Conservation (phyloP, 2,113 vertebrate genomes). For the Pholis gunnellus region DNA sequence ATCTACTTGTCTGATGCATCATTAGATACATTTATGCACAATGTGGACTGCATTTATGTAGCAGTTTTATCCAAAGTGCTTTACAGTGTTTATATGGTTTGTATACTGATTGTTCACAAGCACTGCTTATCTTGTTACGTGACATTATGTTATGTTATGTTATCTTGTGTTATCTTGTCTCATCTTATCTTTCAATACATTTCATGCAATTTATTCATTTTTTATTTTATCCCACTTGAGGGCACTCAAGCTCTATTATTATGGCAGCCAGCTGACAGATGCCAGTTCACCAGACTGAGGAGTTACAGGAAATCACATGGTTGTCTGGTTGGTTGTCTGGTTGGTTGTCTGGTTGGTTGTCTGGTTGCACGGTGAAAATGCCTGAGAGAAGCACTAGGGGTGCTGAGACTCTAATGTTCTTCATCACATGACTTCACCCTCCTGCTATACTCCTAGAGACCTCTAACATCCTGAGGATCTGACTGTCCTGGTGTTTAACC, state of each 20-base stretch:
- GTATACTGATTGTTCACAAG: background rate
- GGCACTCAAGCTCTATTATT: constrained; percentile 19
- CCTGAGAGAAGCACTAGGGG: background rate
- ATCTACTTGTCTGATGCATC: background rate
- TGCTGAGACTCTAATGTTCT: constrained; percentile 28
- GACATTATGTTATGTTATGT: background rate
- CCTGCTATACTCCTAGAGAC: too few relatives aligned
- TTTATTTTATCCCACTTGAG: constrained; percentile 33
- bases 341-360: background rate
- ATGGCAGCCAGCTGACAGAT: background rate
- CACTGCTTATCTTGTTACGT: background rate
- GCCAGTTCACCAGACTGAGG: background rate
- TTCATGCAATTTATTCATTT: background rate
- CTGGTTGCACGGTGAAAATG: background rate
- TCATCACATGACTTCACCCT: background rate
- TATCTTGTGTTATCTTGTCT: background rate
- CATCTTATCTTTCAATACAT: background rate
- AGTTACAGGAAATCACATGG: constrained; percentile 63
- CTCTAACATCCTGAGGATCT: too few relatives aligned
- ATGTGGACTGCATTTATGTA: too few relatives aligned
- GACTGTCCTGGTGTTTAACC: background rate
- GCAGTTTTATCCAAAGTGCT: too few relatives aligned
- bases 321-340: background rate
- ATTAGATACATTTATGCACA: too few relatives aligned
- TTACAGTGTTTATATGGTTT: background rate